Base-by-base conservation (phyloP, 2,113 vertebrate genomes). In the Caracal caracal region DNA sequence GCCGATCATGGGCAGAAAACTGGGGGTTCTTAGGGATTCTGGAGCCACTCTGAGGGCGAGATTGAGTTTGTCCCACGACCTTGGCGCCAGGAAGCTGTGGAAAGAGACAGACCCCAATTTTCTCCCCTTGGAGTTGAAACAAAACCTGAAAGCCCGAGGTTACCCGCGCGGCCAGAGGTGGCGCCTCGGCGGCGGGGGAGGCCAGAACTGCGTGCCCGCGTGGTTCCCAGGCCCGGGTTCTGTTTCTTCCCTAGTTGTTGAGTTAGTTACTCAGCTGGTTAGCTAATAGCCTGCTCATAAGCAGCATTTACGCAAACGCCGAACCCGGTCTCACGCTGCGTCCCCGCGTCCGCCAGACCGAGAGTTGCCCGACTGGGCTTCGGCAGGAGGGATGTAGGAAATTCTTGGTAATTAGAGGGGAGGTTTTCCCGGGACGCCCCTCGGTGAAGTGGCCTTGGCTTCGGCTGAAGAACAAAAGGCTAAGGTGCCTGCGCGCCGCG, bases 121-220 rank as follows among this genome's bases (percentile, higher is more conserved):
- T 96, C 97, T 95, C 75, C 95, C 91, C 81, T 59, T 35, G 80
- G 87, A 66, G 96, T 71, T 80, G 93, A 95, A 96, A 97, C 96
- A 98, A 97, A 97, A 98, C 96, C 94, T 84, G 94, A 96, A 95
- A 97, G 97, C 92, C 63, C 17, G 79, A 95, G 96, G 88, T 97
- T 97, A 82, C 86, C 71, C 8, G 92, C 96, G 73, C 96, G 2
- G 96, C 98, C 97, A 96, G 97, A 94, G 97, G 97, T 96, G 96
- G 98, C 97, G 97, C 97, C 97, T 95, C 33, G 71, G 78, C 89
- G 96, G 96, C 98, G 96, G 95, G 85, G 92, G 49, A 56, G 6
- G 70, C 82, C 61, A 13, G 66, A 80, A 61, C 88, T 40, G n/a
- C 11, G 43, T 22, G 95, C 80, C 30, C 10, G 90, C 37, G 70